Base-by-base conservation (phyloP, 2,797 vertebrate genomes). In the Botia kubotai region DNA sequence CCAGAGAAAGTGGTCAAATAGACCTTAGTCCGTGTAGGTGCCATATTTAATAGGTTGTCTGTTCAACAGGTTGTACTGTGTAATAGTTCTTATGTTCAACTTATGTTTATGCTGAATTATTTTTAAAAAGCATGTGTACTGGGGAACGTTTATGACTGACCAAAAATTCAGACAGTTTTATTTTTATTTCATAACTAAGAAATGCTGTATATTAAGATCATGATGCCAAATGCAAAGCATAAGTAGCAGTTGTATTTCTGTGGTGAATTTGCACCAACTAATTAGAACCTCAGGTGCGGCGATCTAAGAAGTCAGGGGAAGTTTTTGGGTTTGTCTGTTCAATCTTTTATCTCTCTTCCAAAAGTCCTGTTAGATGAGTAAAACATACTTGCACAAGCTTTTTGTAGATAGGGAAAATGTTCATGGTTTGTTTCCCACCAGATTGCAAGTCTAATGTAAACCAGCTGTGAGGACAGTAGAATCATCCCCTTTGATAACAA, bases 401-500 rank as follows among this genome's bases (percentile, higher is more conserved):
- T 46, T 62, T 26, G 60, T 33, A n/a, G 82, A 75, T 65, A 70
- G 85, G 58, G 85, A 85, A 85, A 79, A 52, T 86, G 58, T 81
- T 75, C 77, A 48, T 69, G 82, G 50, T 78, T 84, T 82, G 29
- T 84, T 87, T 86, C 88, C 86, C 87, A 80, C 85, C 82, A 82
- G 73, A 78, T 73, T 81, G 79, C 78, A 86, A 88, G 83, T 82
- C 84, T 86, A 90, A 91, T 89, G 80, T 73, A 85, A 86, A 85
- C 83, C 87, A 90, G 85, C 89, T 90, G 82, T 76, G 89, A 52
- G 83, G 80, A 79, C 81, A 78, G 72, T 84, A 70, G 81, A 33
- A 72, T 86, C 63, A 53, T 85, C 86, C 82, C 76, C 58, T 87
- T 66, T 26, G 82, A 89, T 84, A 88, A 86, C 84, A 82, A 89